phyloP scores from a whole-genome alignment of 2,888 invertebrate genomes.

The Cetonia aurata region DNA sequence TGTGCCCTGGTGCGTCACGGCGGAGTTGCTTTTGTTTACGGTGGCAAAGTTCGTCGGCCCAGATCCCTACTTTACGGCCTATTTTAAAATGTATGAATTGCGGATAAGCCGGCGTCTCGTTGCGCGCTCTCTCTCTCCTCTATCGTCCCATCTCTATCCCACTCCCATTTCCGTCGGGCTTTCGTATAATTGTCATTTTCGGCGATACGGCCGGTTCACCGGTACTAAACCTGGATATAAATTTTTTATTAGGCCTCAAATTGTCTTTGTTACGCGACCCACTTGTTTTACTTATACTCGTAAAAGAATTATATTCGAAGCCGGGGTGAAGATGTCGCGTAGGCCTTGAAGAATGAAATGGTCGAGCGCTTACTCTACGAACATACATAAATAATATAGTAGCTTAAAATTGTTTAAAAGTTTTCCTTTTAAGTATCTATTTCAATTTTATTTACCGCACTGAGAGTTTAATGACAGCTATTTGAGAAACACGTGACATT shows the following conservation, averaged over 20 bases:
- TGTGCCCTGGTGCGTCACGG: conserved; percentile 36
- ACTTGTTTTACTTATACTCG: conserved; percentile 31
- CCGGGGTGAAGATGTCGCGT: conserved; percentile 18
- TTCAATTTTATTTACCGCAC: no score
- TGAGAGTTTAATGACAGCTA: no score
- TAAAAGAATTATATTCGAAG: conserved; percentile 32
- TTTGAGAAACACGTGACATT: no score
- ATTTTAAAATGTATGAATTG: conserved; percentile 53
- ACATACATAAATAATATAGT: no score
- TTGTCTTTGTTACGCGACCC: conserved; percentile 35
- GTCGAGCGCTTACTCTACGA: no score
- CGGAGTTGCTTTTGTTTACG: conserved; percentile 53
- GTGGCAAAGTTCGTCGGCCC: conserved; percentile 40
- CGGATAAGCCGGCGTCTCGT: conserved; percentile 27
- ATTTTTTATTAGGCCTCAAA: conserved; percentile 41
- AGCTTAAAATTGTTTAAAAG: no score
- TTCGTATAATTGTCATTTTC: conserved; percentile 37
- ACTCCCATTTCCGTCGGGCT: not conserved
- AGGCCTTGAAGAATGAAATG: not conserved
- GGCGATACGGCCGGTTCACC: conserved; percentile 37
- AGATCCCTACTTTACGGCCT: conserved; percentile 48
- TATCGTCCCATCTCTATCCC: not conserved
- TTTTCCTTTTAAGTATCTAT: no score
- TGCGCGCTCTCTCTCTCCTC: conserved; percentile 4
- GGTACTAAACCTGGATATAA: conserved; percentile 35